These are phyloP conservation scores for Cyanistes caeruleus DNA, from an alignment of 2,113 vertebrate species.

Conservation along the genomic window DNA sequence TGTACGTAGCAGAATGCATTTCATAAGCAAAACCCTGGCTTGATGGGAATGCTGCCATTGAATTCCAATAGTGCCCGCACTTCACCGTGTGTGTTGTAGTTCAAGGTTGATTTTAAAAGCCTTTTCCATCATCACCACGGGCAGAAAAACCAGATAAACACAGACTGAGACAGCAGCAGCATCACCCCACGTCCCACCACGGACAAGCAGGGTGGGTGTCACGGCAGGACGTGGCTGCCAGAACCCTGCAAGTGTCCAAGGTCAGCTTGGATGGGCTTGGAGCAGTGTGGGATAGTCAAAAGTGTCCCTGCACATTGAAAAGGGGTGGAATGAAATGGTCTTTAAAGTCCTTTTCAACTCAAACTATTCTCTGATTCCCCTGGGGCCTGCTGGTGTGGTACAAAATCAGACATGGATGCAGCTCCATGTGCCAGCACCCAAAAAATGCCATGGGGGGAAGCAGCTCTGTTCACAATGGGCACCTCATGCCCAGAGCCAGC, in stretches of 20 bases:
- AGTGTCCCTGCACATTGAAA: background rate
- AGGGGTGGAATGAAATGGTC: background rate
- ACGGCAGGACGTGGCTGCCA: background rate
- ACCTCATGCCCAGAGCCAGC: background rate
- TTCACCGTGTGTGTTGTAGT: fast-evolving
- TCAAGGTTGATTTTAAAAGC: constrained; percentile 28
- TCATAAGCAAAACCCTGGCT: background rate
- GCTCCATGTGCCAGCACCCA: background rate
- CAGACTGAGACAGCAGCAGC: background rate
- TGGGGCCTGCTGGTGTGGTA: fast-evolving
- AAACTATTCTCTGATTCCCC: background rate
- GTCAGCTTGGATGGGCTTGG: background rate
- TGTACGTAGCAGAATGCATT: background rate
- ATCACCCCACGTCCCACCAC: background rate
- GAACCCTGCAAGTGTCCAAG: background rate
- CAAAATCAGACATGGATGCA: background rate
- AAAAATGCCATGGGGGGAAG: fast-evolving
- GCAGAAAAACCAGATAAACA: background rate
- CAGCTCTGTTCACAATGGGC: background rate
- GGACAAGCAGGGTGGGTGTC: background rate
- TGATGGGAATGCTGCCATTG: background rate
- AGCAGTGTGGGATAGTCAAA: fast-evolving
- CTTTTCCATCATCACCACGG: background rate
- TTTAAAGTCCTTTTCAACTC: background rate
- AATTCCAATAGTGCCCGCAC: background rate